Percentiles rank a stretch among this genome's conserved stretches.
Conservation (phyloP, 2,797 vertebrate species). For the Australoheros facetus region DNA sequence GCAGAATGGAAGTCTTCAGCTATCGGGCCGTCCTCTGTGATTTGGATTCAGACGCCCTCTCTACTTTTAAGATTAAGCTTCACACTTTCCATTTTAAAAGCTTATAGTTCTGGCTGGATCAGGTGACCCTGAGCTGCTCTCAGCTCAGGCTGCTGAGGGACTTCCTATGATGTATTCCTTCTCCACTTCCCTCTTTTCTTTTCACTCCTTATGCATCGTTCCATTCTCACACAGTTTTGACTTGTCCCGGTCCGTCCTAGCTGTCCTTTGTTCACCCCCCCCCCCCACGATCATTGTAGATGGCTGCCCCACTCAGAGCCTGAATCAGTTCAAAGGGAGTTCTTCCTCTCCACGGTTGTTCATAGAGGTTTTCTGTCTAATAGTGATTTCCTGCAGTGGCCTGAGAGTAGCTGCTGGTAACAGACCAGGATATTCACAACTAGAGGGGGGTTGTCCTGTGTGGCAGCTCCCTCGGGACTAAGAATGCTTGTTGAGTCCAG, state of each 20-base stretch:
- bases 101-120: background rate
- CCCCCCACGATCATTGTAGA: no score
- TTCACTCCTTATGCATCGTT: background rate
- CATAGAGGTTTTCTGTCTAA: no score
- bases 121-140: background rate
- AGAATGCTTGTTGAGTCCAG: background rate
- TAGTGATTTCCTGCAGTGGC: background rate
- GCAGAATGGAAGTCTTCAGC: background rate
- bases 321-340: no score
- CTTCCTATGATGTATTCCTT: background rate
- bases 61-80: background rate
- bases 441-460: fast-evolving
- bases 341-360: no score
- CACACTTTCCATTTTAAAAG: fast-evolving
- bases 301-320: no score
- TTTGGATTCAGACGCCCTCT: fast-evolving
- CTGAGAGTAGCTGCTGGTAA: background rate
- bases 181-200: background rate
- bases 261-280: no score
- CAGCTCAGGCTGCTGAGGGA: background rate
- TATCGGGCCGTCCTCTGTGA: background rate
- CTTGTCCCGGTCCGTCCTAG: no score
- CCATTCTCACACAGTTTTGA: no score
- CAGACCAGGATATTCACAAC: fast-evolving
- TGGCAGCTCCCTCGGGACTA: background rate